Evolutionary conservation across 2,888 invertebrate genomes (phyloP).

Genomic region (Himalopsyche kuldschensis): DNA sequence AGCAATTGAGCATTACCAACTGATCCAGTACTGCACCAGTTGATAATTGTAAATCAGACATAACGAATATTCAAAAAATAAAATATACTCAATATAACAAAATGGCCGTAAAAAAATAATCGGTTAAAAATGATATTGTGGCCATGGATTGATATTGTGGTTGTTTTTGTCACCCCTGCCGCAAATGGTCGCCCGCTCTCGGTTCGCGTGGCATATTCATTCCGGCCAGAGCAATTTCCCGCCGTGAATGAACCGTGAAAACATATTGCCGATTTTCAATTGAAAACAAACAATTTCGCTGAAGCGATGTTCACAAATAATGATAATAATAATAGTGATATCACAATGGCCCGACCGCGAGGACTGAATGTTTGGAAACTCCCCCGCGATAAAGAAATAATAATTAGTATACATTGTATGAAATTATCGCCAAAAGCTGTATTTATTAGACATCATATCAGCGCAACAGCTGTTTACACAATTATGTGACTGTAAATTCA

Average conservation of each 20-base stretch:
- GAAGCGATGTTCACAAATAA: constrained; percentile 23
- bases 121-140: no score
- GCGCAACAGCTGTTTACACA: no score
- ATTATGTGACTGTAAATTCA: no score
- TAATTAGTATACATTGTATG: background rate
- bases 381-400: background rate
- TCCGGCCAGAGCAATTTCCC: background rate
- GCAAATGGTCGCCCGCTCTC: background rate
- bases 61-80: no score
- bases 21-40: no score
- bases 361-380: background rate
- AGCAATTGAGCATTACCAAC: no score
- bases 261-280: constrained; percentile 31
- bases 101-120: no score
- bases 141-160: no score
- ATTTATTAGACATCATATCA: no score
- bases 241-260: constrained; percentile 3
- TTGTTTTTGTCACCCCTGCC: background rate
- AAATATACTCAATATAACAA: no score
- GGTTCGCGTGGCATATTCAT: background rate
- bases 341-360: background rate
- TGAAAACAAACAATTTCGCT: constrained; percentile 28
- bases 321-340: background rate
- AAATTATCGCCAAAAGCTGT: no score
- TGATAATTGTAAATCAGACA: no score